These are phyloP conservation scores for Athetis lepigone DNA, from an alignment of 2,888 invertebrate species.

Conservation along the genomic window DNA sequence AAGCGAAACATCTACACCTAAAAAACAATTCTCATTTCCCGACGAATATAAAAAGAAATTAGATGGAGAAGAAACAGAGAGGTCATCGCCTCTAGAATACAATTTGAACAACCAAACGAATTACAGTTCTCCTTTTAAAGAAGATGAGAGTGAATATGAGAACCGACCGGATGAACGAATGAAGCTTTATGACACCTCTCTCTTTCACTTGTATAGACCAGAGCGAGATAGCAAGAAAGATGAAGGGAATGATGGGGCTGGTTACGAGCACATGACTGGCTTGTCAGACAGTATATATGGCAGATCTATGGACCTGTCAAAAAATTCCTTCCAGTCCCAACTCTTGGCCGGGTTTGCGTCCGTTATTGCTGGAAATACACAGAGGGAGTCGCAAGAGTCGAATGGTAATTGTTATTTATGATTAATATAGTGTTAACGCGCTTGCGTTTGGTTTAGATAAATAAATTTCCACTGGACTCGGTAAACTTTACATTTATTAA, in stretches of 20 bases:
- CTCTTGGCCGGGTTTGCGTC: constrained; percentile 85
- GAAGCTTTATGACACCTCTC: constrained; percentile 82
- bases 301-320: constrained; percentile 84
- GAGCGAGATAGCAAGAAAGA: constrained; percentile 80
- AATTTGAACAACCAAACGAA: constrained; percentile 73
- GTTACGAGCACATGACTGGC: constrained; percentile 76
- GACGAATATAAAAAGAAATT: constrained; percentile 70
- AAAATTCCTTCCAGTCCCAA: constrained; percentile 85
- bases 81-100: constrained; percentile 78
- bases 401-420: constrained; percentile 69
- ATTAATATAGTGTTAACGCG: too few species aligned
- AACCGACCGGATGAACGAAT: constrained; percentile 76
- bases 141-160: constrained; percentile 82
- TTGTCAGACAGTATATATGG: constrained; percentile 83
- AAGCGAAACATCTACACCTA: constrained; percentile 82
- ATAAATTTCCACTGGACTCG: too few species aligned
- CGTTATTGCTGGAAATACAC: constrained; percentile 83
- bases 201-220: constrained; percentile 84
- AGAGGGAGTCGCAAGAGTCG: constrained; percentile 81
- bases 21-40: constrained; percentile 68
- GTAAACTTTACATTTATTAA: too few species aligned
- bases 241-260: constrained; percentile 69
- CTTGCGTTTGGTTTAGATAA: too few species aligned
- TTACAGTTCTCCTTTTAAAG: constrained; percentile 83
- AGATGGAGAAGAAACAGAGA: constrained; percentile 72